These are phyloP conservation scores for Loripinus fragilis DNA, from an alignment of 2,888 invertebrate genomes.

Conservation along the genomic window DNA sequence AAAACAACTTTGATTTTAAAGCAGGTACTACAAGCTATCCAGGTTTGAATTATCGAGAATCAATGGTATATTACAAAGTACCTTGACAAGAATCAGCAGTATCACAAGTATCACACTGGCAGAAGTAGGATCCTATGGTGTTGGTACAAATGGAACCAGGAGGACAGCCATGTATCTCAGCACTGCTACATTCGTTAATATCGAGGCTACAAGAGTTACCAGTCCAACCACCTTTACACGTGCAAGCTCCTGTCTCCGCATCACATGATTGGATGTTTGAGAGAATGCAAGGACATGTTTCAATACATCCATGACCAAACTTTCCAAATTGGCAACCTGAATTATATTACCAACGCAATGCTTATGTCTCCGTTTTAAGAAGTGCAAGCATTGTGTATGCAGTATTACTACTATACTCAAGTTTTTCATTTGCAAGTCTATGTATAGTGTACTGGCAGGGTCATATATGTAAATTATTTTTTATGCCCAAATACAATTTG, in stretches of 20 bases:
- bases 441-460: too few species aligned
- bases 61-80: too few species aligned
- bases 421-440: too few species aligned
- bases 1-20: too few species aligned
- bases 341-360: too few species aligned
- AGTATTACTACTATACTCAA: too few species aligned
- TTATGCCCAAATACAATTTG: too few species aligned
- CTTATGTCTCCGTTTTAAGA: too few species aligned
- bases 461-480: too few species aligned
- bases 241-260: constrained; percentile 40
- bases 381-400: too few species aligned
- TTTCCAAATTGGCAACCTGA: constrained; percentile 48
- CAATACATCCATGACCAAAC: constrained; percentile 41
- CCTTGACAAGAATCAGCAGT: constrained; percentile 28
- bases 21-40: too few species aligned
- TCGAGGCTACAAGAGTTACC: constrained; percentile 57
- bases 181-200: constrained; percentile 44
- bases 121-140: constrained; percentile 37
- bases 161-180: constrained; percentile 27
- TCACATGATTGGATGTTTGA: constrained; percentile 40
- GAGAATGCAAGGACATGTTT: constrained; percentile 31
- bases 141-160: constrained; percentile 44
- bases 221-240: constrained; percentile 55
- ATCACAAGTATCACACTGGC: constrained; percentile 47
- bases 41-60: too few species aligned